Evolutionary conservation across 2,113 vertebrate genomes (phyloP), one percentile per base, ranked within the genome.

Genomic region (Cyphomyrus discorhynchus): DNA sequence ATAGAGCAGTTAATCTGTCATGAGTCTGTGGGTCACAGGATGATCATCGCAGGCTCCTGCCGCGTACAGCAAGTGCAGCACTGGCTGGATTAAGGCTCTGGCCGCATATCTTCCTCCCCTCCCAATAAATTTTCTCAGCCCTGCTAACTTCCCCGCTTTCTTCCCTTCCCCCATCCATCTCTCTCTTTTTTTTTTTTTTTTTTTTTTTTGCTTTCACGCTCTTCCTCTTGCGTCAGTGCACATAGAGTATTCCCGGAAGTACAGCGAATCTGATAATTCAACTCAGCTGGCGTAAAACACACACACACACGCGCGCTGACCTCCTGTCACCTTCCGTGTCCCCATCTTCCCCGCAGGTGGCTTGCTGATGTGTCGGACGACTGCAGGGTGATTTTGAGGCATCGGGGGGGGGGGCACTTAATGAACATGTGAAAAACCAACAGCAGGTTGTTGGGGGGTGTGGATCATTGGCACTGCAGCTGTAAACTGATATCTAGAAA

Each of bases 241-340:
- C 91, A 90, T 13, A 39, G 70, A 19, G 70, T 39, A 39, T 24
- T 39, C 35, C 70, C 35, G 89, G 93, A 93, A 90, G 90, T 89
- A 92, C 93, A 93, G 93, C 96, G 95, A 96, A 96, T 89, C 92
- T 95, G 95, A 96, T 95, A 93, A 94, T 96, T 94, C 90, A 90
- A 82, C 91, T 90, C 92, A 92, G 90, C 92, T 91, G 91, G n/a
- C 70, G 92, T 91, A 93, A 91, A 93, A 35, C 9, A 1, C 70
- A 52, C 6, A 2, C 5, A 2, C 62, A 46, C 47, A 21, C 66
- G 0, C 1, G 70, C 15, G 15, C 70, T 39, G 91, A 89, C 93
- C 96, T 95, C 95, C 95, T 96, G 94, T 95, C 88, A 91, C 92
- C 87, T 94, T 95, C 91, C 93, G 90, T 91, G 92, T 93, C 87